phyloP scores from a whole-genome alignment of 2,113 vertebrate species.

The Hypocryptadius cinnamomeus region DNA sequence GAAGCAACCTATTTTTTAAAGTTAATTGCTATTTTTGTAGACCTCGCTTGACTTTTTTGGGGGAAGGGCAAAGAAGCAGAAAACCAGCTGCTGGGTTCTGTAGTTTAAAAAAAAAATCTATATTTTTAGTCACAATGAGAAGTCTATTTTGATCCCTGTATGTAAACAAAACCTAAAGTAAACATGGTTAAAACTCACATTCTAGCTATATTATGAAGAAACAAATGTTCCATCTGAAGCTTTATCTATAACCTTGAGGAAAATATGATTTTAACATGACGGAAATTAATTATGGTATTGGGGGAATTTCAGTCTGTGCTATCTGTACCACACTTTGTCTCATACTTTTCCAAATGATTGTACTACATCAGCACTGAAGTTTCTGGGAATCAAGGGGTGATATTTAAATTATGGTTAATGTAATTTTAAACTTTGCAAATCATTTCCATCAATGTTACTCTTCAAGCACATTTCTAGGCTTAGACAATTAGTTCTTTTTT shows the following conservation, averaged over 20 bases:
- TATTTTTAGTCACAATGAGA: slow-evolving; percentile 96
- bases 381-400: slow-evolving; percentile 62
- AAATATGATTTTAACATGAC: slow-evolving; percentile 58
- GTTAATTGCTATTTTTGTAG: slow-evolving; percentile 99
- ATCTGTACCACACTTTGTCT: slow-evolving; percentile 26
- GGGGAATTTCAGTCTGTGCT: slow-evolving; percentile 54
- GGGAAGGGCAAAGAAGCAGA: slow-evolving; percentile 65
- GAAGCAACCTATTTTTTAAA: slow-evolving; percentile 92
- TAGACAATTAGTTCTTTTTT: slow-evolving; percentile 47
- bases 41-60: slow-evolving; percentile 76
- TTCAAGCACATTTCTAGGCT: slow-evolving; percentile 68
- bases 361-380: slow-evolving; percentile 63
- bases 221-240: slow-evolving; percentile 47
- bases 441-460: slow-evolving; percentile 55
- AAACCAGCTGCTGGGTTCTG: slow-evolving; percentile 79
- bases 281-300: slow-evolving; percentile 16
- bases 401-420: slow-evolving; percentile 71
- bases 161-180: slow-evolving; percentile 59
- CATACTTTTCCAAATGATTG: slow-evolving; percentile 62
- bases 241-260: slow-evolving; percentile 56
- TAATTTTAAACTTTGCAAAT: slow-evolving; percentile 62
- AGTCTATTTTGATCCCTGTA: slow-evolving; percentile 94
- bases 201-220: slow-evolving; percentile 50
- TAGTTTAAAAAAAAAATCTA: slow-evolving; percentile 83
- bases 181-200: slow-evolving; percentile 53